Evolutionary conservation across 2,113 vertebrate genomes (phyloP).

Genomic region (Daubentonia madagascariensis): DNA sequence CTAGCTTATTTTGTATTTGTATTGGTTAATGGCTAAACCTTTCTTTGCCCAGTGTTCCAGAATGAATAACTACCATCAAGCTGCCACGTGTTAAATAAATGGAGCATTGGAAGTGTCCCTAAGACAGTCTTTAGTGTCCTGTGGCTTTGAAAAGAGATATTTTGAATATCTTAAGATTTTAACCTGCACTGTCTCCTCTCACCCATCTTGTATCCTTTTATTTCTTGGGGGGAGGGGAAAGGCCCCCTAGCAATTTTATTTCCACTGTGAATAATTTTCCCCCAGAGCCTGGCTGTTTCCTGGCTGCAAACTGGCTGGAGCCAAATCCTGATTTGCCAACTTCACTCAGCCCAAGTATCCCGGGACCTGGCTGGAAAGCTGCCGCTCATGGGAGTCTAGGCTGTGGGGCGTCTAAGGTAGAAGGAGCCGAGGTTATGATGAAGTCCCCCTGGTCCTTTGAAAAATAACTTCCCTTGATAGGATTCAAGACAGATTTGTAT

Average conservation of each 20-base stretch:
- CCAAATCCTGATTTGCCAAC: not conserved
- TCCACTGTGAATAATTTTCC: not conserved
- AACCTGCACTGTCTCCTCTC: not conserved
- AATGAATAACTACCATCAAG: not conserved
- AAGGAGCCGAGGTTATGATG: conserved; percentile 7
- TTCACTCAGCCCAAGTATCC: not conserved
- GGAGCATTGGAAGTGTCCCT: not conserved
- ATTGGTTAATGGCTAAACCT: conserved; percentile 27
- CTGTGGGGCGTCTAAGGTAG: not conserved
- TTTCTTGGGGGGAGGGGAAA: not conserved
- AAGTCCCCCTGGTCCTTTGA: conserved; percentile 56
- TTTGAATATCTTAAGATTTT: not conserved
- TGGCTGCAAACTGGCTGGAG: not conserved
- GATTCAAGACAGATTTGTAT: conserved; percentile 43
- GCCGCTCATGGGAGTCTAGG: not conserved
- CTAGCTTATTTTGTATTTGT: not conserved
- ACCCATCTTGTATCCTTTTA: not conserved
- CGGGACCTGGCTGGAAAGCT: not conserved
- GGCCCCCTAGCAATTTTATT: conserved; percentile 20
- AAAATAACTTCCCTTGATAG: conserved; percentile 41
- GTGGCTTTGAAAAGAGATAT: not conserved
- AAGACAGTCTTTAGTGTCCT: not conserved
- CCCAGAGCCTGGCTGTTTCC: conserved; percentile 3
- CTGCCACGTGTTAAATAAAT: not conserved
- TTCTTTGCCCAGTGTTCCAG: not conserved